Conservation (phyloP, 2,888 invertebrate genomes). For the Melipona bicolor region DNA sequence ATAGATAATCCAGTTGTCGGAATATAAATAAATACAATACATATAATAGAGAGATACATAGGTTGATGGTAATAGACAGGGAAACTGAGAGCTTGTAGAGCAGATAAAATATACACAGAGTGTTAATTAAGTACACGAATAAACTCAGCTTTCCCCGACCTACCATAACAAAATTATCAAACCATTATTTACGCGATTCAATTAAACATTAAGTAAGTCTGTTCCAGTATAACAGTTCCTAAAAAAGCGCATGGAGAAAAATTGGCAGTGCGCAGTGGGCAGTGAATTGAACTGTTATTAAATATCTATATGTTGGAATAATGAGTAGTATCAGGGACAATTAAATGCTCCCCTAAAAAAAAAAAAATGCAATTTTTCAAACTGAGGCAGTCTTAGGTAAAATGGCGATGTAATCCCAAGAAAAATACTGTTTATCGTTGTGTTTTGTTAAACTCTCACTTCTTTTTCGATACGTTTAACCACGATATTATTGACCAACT, state of each 20-base stretch:
- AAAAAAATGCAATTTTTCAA: conserved; percentile 55
- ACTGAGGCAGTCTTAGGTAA: conserved; percentile 66
- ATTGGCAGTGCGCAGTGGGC: conserved; percentile 79
- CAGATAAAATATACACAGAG: conserved; percentile 52
- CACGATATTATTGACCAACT: conserved; percentile 28
- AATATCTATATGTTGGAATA: conserved; percentile 36
- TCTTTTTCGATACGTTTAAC: conserved; percentile 42
- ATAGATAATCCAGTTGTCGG: conserved; percentile 69
- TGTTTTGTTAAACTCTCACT: conserved; percentile 30
- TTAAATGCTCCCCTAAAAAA: conserved; percentile 27
- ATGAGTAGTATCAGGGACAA: conserved; percentile 11
- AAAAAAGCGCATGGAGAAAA: conserved; percentile 67
- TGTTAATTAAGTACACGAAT: conserved; percentile 69
- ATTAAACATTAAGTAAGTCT: conserved; percentile 45
- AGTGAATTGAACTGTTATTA: conserved; percentile 64
- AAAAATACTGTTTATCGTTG: conserved; percentile 67
- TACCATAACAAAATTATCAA: conserved; percentile 38
- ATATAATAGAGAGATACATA: conserved; percentile 71
- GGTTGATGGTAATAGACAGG: conserved; percentile 50
- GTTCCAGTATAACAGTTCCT: conserved; percentile 44
- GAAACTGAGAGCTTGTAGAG: conserved; percentile 64
- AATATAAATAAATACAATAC: conserved; percentile 81
- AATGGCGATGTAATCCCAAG: conserved; percentile 40
- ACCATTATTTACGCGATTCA: conserved; percentile 28
- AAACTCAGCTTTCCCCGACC: conserved; percentile 65